These are phyloP conservation scores for Phylloscopus trochiloides DNA, from an alignment of 2,113 vertebrate species.

Conservation along the genomic window DNA sequence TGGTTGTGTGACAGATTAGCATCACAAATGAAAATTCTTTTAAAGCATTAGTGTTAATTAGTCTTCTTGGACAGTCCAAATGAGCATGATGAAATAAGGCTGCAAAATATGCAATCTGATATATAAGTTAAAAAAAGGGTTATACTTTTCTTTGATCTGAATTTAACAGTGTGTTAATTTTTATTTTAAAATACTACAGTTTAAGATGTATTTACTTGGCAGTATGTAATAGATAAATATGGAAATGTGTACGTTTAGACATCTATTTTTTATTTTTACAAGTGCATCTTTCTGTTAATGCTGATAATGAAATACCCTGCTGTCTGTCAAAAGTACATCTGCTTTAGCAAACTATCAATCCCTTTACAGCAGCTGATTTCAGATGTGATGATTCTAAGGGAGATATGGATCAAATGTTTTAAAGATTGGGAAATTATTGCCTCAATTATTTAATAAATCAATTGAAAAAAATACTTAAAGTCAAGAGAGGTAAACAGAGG, in stretches of 20 bases:
- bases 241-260: neutral
- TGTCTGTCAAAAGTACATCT: neutral
- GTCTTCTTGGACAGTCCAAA: conserved; percentile 14
- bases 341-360: neutral
- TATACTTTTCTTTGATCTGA: neutral
- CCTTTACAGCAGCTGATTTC: neutral
- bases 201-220: neutral
- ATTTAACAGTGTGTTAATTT: neutral
- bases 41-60: conserved; percentile 38
- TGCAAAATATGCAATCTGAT: neutral
- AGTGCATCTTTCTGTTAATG: neutral
- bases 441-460: neutral
- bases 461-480: neutral
- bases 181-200: neutral
- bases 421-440: neutral
- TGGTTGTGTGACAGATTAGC: conserved; percentile 1
- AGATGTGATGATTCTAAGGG: neutral
- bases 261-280: neutral
- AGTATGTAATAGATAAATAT: neutral
- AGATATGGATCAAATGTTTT: neutral
- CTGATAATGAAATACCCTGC: neutral
- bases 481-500: neutral
- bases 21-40: conserved; percentile 9
- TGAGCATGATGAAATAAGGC: conserved; percentile 10
- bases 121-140: neutral